Conservation (phyloP, 1,140 invertebrate genomes). For the Drosophila virilis region DNA sequence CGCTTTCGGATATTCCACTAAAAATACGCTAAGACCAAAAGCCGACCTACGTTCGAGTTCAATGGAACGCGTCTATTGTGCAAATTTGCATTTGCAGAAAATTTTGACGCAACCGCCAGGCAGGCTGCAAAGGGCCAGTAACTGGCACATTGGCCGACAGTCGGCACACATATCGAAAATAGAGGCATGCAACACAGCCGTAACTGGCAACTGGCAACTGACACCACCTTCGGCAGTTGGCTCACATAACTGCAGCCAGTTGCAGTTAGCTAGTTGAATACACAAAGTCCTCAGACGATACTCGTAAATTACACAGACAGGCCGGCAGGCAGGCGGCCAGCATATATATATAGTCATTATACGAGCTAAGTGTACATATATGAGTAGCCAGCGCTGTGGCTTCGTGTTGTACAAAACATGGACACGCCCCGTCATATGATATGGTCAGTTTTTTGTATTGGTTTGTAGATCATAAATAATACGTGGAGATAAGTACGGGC, state of each 20-base stretch:
- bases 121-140: constrained; percentile 1
- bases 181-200: constrained; percentile 63
- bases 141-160: constrained; percentile 63
- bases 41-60: constrained; percentile 38
- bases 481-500: constrained; percentile 3
- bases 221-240: constrained; percentile 25
- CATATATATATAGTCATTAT: constrained; percentile 37
- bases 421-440: constrained; percentile 27
- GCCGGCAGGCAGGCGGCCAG: constrained; percentile 1
- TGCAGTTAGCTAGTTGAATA: constrained; percentile 17
- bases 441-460: constrained; percentile 29
- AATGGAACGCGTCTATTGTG: constrained; percentile 37
- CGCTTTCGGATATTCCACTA: constrained; percentile 7
- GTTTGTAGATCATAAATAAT: constrained; percentile 36
- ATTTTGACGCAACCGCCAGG: constrained; percentile 31
- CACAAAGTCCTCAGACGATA: constrained; percentile 32
- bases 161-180: constrained; percentile 43
- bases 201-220: neutral
- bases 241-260: constrained; percentile 42
- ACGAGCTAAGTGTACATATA: constrained; percentile 3
- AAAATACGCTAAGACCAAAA: constrained; percentile 19
- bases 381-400: constrained; percentile 22
- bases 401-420: constrained; percentile 28
- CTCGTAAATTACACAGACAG: constrained; percentile 51
- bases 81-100: constrained; percentile 61